These are phyloP conservation scores for Scelioninae gen. 1 DNA, from an alignment of 2,888 invertebrate genomes.

Conservation along the genomic window DNA sequence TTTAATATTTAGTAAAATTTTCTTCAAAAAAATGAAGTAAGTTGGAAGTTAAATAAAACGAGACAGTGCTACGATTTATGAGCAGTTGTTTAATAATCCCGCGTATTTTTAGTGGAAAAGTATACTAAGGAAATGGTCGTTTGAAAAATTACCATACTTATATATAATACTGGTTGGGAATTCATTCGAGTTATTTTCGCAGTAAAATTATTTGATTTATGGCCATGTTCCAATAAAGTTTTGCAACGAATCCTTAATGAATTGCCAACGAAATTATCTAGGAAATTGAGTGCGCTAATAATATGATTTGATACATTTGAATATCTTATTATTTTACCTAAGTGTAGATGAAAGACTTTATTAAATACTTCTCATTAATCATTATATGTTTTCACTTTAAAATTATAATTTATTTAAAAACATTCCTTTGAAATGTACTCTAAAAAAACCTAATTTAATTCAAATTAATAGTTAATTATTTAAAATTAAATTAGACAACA, in stretches of 20 bases:
- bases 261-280: constrained; percentile 34
- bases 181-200: constrained; percentile 37
- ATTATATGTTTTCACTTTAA: too few relatives aligned
- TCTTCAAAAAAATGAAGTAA: too few relatives aligned
- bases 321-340: too few relatives aligned
- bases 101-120: constrained; percentile 7
- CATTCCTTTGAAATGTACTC: too few relatives aligned
- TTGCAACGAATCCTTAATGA: constrained; percentile 31
- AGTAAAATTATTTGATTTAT: constrained; percentile 43
- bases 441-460: too few relatives aligned
- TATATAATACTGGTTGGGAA: constrained; percentile 39
- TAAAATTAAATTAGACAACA: too few relatives aligned
- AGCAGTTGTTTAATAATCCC: constrained; percentile 21
- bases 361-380: too few relatives aligned
- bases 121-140: constrained; percentile 18
- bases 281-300: constrained; percentile 27
- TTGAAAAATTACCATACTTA: constrained; percentile 40
- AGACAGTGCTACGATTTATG: constrained; percentile 26
- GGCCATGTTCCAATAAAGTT: constrained; percentile 37
- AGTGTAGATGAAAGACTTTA: too few relatives aligned
- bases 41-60: constrained; percentile 32
- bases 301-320: constrained; percentile 4
- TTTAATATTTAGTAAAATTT: too few relatives aligned
- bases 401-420: too few relatives aligned
- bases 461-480: too few relatives aligned